These are phyloP conservation scores for Laupala kohalensis DNA, from an alignment of 1,140 invertebrate species.

Conservation along the genomic window DNA sequence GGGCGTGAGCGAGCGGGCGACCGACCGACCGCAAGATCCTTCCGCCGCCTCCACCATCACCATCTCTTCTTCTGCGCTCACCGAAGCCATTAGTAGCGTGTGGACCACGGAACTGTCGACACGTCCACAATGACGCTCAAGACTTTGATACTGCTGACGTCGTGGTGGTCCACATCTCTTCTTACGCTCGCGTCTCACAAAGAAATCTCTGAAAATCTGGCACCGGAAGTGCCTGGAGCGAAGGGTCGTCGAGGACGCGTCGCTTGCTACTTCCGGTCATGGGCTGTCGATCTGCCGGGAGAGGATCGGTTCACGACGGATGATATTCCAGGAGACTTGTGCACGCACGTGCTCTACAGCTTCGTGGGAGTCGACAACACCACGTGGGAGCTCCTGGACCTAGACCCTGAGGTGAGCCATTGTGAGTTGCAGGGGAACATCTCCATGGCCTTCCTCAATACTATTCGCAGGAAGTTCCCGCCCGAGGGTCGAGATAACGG, in stretches of 20 bases:
- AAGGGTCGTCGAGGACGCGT: slow-evolving; percentile 39
- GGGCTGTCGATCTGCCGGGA: slow-evolving; percentile 77
- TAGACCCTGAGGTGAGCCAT: slow-evolving; percentile 56
- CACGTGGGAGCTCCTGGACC: slow-evolving; percentile 59
- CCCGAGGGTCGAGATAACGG: too few species aligned
- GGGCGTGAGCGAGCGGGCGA: background rate
- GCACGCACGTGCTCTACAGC: slow-evolving; percentile 81
- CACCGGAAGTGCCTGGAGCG: slow-evolving; percentile 4
- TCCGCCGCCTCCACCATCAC: background rate
- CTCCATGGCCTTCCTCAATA: too few species aligned
- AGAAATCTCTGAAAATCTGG: too few species aligned
- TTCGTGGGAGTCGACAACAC: slow-evolving; percentile 73
- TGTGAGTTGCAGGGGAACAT: too few species aligned
- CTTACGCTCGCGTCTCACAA: too few species aligned
- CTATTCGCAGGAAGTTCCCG: too few species aligned
- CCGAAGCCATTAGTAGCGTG: background rate
- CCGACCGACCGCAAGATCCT: background rate
- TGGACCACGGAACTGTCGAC: background rate
- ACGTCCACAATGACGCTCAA: background rate
- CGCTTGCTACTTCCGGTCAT: slow-evolving; percentile 83
- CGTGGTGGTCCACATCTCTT: background rate
- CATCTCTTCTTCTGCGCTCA: background rate
- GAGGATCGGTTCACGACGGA: slow-evolving; percentile 67
- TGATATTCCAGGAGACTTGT: slow-evolving; percentile 67
- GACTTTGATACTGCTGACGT: background rate